Evolutionary conservation across 2,888 invertebrate genomes (phyloP).

Genomic region (Tanytarsus gracilentus): DNA sequence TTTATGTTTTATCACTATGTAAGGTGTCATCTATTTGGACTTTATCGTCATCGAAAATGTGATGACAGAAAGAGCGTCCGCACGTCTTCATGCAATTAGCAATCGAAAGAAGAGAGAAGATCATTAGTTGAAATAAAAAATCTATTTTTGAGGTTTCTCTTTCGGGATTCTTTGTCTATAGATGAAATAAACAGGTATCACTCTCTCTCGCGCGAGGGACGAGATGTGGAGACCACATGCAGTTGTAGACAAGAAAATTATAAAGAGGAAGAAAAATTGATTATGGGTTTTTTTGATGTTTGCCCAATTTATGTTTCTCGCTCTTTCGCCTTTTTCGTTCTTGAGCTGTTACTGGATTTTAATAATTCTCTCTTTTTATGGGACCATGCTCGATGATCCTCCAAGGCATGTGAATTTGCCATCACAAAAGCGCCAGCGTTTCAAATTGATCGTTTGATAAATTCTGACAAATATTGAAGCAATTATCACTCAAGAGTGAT

Average conservation of each 20-base stretch:
- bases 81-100: not conserved
- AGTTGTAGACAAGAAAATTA: conserved; percentile 29
- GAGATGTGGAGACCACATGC: conserved; percentile 19
- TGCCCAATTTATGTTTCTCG: conserved; percentile 11
- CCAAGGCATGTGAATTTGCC: too few relatives aligned
- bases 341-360: not conserved
- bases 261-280: conserved; percentile 18
- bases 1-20: too few relatives aligned
- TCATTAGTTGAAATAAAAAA: conserved; percentile 13
- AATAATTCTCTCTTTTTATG: not conserved
- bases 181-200: conserved; percentile 12
- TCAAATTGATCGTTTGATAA: too few relatives aligned
- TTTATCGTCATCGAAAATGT: not conserved
- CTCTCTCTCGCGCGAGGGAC: too few relatives aligned
- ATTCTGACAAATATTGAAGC: too few relatives aligned
- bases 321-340: not conserved
- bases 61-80: not conserved
- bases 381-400: too few relatives aligned
- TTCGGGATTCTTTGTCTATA: not conserved
- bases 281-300: conserved; percentile 25
- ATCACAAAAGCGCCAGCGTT: too few relatives aligned
- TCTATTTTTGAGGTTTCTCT: conserved; percentile 1
- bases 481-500: too few relatives aligned
- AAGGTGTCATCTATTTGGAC: too few relatives aligned
- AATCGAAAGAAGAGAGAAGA: not conserved